Evolutionary conservation across 2,797 vertebrate species (phyloP).

Genomic region (Parambassis ranga): DNA sequence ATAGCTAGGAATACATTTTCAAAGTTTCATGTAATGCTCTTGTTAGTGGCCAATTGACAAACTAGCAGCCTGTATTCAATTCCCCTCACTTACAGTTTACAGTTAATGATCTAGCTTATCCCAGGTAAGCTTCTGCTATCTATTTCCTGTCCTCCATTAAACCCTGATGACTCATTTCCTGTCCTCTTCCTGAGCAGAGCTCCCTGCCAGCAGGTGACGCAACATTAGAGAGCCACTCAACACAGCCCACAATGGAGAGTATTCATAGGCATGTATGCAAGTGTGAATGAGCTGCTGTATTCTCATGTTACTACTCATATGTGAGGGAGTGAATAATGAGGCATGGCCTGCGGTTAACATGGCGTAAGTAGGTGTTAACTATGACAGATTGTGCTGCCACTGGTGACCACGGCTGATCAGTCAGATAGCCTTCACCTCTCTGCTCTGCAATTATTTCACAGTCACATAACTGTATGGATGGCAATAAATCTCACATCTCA

Average conservation of each 20-base stretch:
- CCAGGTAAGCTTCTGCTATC: conserved; percentile 10
- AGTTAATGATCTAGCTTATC: conserved; percentile 5
- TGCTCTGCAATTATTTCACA: conserved; percentile 50
- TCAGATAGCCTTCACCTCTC: conserved; percentile 52
- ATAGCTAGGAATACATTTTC: too few species aligned
- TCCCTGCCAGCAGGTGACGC: conserved; percentile 12
- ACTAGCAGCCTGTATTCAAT: not conserved
- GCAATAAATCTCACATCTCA: conserved; percentile 61
- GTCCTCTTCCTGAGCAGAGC: not conserved
- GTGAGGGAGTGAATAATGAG: conserved; percentile 60
- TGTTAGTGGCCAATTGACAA: not conserved
- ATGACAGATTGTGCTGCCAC: conserved; percentile 69
- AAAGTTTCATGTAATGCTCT: not conserved
- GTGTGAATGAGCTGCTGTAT: not conserved
- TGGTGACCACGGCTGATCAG: conserved; percentile 62
- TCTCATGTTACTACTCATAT: conserved; percentile 28
- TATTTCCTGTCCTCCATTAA: conserved; percentile 41
- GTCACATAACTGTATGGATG: conserved; percentile 47
- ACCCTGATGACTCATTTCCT: conserved; percentile 36
- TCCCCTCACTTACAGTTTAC: conserved; percentile 1
- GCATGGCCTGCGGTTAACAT: conserved; percentile 46
- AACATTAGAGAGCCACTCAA: conserved; percentile 17
- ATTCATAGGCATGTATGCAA: not conserved
- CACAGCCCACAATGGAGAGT: not conserved
- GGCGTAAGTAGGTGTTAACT: conserved; percentile 66